Evolutionary conservation across 2,113 vertebrate species (phyloP), one percentile per base, ranked within the genome.

Genomic region (Mesoclemmys tuberculata): DNA sequence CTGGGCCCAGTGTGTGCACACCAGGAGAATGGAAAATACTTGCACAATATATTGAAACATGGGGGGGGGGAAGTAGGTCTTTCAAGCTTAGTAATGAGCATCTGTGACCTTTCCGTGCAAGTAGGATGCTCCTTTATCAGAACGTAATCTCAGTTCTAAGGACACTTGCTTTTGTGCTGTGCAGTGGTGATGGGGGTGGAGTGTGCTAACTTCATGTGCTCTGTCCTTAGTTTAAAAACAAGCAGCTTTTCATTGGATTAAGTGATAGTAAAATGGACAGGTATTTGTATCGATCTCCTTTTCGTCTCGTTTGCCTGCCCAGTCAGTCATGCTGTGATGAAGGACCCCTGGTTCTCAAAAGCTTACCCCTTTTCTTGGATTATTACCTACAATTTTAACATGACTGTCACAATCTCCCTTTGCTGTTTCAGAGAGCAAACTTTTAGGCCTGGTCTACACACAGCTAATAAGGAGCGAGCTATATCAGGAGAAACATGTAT

Each of bases 271-370:
- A 44, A 16, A n/a, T 16, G 27, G 46, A 80, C 10, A 41, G 12
- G 74, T 19, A 27, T 11, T 64, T 0, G 1, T 26, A 18, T 0
- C 0, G 2, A 5, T 46, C 48, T 89, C 26, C 9, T 46, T 51
- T 58, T 49, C 26, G 49, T 29, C 9, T 46, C 27, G 9, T 41
- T 48, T 14, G 24, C 21, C 87, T 31, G 29, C 61, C 52, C 81
- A 71, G 85, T 44, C 52, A 41, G 12, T 90, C 29, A 61, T 61
- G 56, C 56, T 71, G 19, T 2, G n/a, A 38, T 8, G n/a, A 38
- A 38, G 35, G 8, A 21, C 4, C 10, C 68, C 68, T 41, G n/a
- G 38, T 77, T 46, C 24, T 13, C 44, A 27, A 46, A 58, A 27
- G 74, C 74, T 77, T 29, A 44, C 10, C 71, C 24, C 71, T 46